phyloP scores from a whole-genome alignment of 2,113 vertebrate genomes.

The Mirounga angustirostris region DNA sequence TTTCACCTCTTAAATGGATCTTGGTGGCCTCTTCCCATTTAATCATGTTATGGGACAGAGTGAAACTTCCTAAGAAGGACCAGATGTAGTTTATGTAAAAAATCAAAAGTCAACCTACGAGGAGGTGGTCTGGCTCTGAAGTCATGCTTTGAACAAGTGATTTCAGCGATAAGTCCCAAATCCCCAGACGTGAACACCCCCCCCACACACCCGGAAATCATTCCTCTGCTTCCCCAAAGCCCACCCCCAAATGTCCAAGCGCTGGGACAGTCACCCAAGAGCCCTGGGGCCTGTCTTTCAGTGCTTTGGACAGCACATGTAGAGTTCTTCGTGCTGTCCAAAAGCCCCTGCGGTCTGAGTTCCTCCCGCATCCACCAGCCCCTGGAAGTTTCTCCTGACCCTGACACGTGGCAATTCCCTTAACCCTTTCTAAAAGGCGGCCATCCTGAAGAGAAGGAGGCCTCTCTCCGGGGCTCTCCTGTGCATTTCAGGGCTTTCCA shows the following conservation, averaged over 20 bases:
- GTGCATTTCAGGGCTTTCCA: constrained; percentile 35
- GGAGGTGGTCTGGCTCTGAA: constrained; percentile 27
- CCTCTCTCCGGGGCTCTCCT: neutral
- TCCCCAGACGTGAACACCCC: neutral
- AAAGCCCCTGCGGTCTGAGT: neutral
- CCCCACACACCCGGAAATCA: constrained; percentile 10
- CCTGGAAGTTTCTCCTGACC: neutral
- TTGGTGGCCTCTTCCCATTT: constrained; percentile 50
- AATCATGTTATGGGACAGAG: constrained; percentile 50
- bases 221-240: constrained; percentile 32
- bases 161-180: constrained; percentile 58
- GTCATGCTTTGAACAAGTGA: constrained; percentile 31
- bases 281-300: constrained; percentile 16
- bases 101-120: constrained; percentile 52
- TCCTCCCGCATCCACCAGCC: constrained; percentile 21
- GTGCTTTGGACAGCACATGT: constrained; percentile 10
- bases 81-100: constrained; percentile 60
- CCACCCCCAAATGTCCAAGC: neutral
- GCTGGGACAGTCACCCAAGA: neutral
- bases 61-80: constrained; percentile 63
- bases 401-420: neutral
- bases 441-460: neutral
- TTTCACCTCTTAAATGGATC: constrained; percentile 60
- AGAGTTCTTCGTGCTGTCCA: neutral
- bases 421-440: constrained; percentile 2